These are phyloP conservation scores for Diceros bicornis DNA, from an alignment of 2,797 vertebrate genomes.

Conservation along the genomic window DNA sequence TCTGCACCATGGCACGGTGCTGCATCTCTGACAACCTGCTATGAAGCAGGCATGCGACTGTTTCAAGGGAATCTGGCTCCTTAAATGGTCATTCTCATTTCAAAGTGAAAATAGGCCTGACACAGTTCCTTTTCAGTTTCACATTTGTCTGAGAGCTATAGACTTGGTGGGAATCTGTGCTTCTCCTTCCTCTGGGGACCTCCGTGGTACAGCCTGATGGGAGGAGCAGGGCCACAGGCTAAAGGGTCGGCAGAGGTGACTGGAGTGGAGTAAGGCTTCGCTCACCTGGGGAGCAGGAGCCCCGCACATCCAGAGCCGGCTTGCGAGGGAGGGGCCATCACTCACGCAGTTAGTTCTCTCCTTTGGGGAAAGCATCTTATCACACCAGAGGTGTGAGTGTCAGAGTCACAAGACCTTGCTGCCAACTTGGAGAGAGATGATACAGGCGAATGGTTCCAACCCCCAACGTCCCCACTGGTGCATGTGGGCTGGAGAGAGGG, in stretches of 20 bases:
- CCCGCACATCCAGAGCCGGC: background rate
- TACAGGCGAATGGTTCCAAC: no score
- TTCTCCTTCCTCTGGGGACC: background rate
- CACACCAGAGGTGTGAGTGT: accelerated
- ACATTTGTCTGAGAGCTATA: background rate
- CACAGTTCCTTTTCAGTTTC: accelerated
- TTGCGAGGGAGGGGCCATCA: accelerated
- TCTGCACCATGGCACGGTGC: no score
- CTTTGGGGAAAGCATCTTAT: no score
- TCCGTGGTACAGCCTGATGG: background rate
- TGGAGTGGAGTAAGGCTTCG: background rate
- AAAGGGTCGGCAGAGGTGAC: background rate
- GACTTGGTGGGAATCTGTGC: background rate
- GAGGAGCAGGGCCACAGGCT: background rate
- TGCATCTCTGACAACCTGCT: no score
- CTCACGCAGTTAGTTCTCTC: background rate
- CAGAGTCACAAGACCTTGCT: no score
- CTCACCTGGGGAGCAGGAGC: background rate
- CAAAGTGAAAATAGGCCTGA: background rate
- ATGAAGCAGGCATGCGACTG: no score
- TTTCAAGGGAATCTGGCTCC: no score
- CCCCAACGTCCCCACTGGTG: accelerated
- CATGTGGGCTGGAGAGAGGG: background rate
- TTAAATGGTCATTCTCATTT: background rate
- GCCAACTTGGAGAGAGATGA: background rate